A percentile compares a stretch with the other conserved stretches of the same genome.
Evolutionary conservation across 2,888 invertebrate genomes (phyloP).

Genomic region (Eupithecia abbreviata): DNA sequence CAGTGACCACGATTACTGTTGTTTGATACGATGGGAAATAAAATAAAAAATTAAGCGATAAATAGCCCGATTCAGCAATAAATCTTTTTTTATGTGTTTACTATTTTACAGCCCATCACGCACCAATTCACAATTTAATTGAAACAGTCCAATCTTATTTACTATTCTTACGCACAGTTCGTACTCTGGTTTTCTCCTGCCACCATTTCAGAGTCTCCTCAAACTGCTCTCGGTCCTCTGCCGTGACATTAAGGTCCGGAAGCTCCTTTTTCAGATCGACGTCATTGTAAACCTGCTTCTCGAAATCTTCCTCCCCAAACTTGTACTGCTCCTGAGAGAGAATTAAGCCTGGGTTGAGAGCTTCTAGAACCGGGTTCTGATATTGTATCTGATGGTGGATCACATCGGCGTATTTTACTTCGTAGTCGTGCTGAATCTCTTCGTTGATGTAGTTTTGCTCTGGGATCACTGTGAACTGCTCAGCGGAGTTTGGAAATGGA

Average conservation of each 20-base stretch:
- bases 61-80: not conserved
- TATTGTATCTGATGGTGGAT: conserved; percentile 69
- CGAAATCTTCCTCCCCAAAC: conserved; percentile 72
- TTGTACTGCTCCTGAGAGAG: conserved; percentile 65
- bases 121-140: not conserved
- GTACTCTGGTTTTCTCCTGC: conserved; percentile 77
- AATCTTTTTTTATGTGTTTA: not conserved
- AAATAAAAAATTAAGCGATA: not conserved
- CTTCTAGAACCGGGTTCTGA: conserved; percentile 58
- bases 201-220: conserved; percentile 82
- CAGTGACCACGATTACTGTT: not conserved
- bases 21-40: not conserved
- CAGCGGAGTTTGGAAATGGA: conserved; percentile 77
- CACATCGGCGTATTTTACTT: conserved; percentile 78
- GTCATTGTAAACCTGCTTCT: conserved; percentile 76
- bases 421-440: conserved; percentile 71
- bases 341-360: conserved; percentile 68
- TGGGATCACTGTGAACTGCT: conserved; percentile 82
- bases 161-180: conserved; percentile 43
- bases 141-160: conserved; percentile 24
- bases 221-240: conserved; percentile 78
- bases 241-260: conserved; percentile 77
- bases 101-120: not conserved
- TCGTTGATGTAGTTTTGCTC: conserved; percentile 74
- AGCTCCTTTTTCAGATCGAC: conserved; percentile 77